Evolutionary conservation across 2,888 invertebrate species (phyloP).

Genomic region (Oligia fasciuncula): DNA sequence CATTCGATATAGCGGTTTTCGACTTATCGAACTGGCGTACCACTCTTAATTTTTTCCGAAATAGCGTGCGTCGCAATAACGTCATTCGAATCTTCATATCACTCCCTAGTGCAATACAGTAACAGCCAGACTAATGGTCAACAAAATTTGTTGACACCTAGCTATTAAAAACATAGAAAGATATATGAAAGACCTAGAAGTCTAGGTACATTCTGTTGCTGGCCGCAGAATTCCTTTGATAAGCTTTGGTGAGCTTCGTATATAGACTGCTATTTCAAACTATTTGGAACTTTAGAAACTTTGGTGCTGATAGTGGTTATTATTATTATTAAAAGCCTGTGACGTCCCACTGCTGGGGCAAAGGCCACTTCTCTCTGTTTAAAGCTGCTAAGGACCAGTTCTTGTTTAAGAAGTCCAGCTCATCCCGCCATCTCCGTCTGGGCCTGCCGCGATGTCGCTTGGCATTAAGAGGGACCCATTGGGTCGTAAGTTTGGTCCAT

Average conservation of each 20-base stretch:
- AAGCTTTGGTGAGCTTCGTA: not conserved
- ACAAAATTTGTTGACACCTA: not conserved
- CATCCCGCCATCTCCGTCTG: not conserved
- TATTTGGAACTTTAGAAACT: not conserved
- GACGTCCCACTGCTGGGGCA: not conserved
- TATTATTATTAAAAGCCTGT: not conserved
- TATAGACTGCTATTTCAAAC: not conserved
- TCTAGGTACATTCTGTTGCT: not conserved
- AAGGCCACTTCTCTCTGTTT: not conserved
- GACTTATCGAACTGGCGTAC: too few relatives aligned
- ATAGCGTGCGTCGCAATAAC: too few relatives aligned
- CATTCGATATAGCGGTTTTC: too few relatives aligned
- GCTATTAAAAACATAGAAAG: too few relatives aligned
- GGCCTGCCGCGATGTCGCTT: not conserved
- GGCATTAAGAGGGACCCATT: not conserved
- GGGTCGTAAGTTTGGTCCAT: not conserved
- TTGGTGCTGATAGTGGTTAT: not conserved
- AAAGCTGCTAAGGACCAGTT: not conserved
- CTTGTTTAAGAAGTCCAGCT: not conserved
- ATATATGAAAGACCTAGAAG: too few relatives aligned
- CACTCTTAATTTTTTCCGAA: too few relatives aligned
- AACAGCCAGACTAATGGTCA: not conserved
- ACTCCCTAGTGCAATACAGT: not conserved
- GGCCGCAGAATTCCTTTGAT: constrained; percentile 10
- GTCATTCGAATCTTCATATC: too few relatives aligned